Percentiles rank a stretch among this genome's conserved stretches.
These are phyloP conservation scores for Peromyscus maniculatus DNA, from an alignment of 2,113 vertebrate genomes.

Conservation along the genomic window DNA sequence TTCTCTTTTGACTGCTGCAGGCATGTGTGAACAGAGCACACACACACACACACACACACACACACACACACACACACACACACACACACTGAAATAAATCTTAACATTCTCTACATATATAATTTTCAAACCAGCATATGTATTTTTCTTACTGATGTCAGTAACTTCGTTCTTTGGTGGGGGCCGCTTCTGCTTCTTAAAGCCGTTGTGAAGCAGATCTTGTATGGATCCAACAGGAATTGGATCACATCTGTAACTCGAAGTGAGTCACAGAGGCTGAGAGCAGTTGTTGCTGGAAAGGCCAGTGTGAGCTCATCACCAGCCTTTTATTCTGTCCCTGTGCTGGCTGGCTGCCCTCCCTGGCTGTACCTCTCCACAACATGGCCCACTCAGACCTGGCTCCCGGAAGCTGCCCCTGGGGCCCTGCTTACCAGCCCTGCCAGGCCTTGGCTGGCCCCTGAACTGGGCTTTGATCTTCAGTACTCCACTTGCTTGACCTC, in stretches of 20 bases:
- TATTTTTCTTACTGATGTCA: not conserved
- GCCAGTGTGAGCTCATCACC: not conserved
- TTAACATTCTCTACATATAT: not conserved
- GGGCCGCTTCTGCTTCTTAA: not conserved
- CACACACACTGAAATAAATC: not conserved
- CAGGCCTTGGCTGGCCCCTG: not conserved
- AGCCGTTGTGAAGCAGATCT: conserved; percentile 30
- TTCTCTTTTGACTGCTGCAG: not conserved
- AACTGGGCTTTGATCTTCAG: conserved; percentile 19
- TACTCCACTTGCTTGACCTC: conserved; percentile 19
- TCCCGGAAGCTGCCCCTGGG: not conserved
- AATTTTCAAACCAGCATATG: not conserved
- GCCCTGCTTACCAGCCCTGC: not conserved
- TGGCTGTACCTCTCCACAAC: not conserved
- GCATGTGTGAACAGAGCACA: too few relatives aligned
- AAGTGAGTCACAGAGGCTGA: not conserved
- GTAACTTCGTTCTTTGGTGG: not conserved
- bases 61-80: not conserved
- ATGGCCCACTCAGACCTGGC: not conserved
- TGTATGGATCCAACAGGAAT: not conserved
- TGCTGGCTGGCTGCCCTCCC: not conserved
- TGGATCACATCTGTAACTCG: not conserved
- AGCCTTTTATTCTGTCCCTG: not conserved
- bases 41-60: not conserved
- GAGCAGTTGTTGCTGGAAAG: not conserved